Percentiles rank a stretch among this genome's conserved stretches.
These are phyloP conservation scores for Drosophila falleni DNA, from an alignment of 2,888 invertebrate species.

Conservation along the genomic window DNA sequence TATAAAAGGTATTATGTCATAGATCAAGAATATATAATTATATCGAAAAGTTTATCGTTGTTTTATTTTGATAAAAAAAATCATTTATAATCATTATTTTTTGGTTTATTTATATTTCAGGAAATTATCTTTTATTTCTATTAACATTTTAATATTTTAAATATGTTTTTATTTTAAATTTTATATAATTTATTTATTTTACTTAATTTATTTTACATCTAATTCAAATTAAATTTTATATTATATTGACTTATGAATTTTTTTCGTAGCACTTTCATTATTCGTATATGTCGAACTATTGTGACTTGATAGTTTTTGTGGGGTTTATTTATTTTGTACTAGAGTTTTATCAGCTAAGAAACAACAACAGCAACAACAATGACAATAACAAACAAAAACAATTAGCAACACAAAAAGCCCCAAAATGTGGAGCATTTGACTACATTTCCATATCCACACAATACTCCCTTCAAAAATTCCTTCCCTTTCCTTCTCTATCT, in stretches of 20 bases:
- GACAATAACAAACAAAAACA: slow-evolving; percentile 64
- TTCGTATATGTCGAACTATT: not conserved
- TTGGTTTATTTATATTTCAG: too few relatives aligned
- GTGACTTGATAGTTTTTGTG: slow-evolving; percentile 3
- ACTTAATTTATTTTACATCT: not conserved
- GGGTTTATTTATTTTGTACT: slow-evolving; percentile 29
- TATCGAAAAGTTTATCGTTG: too few relatives aligned
- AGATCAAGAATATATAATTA: too few relatives aligned
- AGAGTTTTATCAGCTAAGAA: slow-evolving; percentile 62
- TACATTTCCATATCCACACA: slow-evolving; percentile 42
- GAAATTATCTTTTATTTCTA: too few relatives aligned
- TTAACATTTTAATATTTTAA: too few relatives aligned
- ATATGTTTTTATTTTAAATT: not conserved
- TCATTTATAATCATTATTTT: too few relatives aligned
- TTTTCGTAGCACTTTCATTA: slow-evolving; percentile 12
- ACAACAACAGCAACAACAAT: slow-evolving; percentile 32
- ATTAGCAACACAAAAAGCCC: slow-evolving; percentile 61
- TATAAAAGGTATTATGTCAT: too few relatives aligned
- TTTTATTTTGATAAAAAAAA: too few relatives aligned
- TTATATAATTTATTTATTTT: not conserved
- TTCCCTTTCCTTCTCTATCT: slow-evolving; percentile 21
- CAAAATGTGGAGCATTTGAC: slow-evolving; percentile 56
- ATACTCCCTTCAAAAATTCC: slow-evolving; percentile 25
- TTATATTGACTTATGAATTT: not conserved
- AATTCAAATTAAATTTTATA: not conserved